phyloP scores from a whole-genome alignment of 2,113 vertebrate species.

The Glaucidium brasilianum region DNA sequence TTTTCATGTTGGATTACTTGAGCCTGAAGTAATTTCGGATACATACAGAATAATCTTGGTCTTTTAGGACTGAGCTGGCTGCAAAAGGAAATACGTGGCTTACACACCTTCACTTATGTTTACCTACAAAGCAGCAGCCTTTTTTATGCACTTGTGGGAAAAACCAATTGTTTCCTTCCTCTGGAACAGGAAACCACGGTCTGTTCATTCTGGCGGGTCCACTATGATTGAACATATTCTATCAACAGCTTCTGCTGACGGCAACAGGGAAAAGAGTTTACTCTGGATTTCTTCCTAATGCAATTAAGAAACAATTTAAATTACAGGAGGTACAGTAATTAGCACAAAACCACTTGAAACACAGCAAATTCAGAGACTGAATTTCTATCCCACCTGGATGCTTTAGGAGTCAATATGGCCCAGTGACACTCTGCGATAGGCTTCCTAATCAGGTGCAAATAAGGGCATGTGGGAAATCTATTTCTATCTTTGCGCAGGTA shows the following conservation, averaged over 20 bases:
- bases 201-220: neutral
- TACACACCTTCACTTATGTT: conserved; percentile 11
- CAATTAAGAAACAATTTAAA: neutral
- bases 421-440: neutral
- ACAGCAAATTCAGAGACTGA: neutral
- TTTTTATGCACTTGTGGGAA: neutral
- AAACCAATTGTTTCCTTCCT: conserved; percentile 24
- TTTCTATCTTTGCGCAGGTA: neutral
- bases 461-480: neutral
- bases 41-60: neutral
- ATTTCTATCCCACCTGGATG: neutral
- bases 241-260: neutral
- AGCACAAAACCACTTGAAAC: neutral
- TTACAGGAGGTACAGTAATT: neutral
- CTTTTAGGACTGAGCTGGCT: neutral
- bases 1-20: neutral
- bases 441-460: neutral
- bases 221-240: neutral
- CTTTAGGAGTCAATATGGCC: neutral
- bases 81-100: neutral
- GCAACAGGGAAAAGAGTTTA: neutral
- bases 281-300: conserved; percentile 10
- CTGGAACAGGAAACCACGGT: conserved; percentile 36
- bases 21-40: neutral
- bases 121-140: neutral